A percentile compares a stretch with the other conserved stretches of the same genome.
Conservation (phyloP, 2,113 vertebrate genomes). For the Saimiri boliviensis region DNA sequence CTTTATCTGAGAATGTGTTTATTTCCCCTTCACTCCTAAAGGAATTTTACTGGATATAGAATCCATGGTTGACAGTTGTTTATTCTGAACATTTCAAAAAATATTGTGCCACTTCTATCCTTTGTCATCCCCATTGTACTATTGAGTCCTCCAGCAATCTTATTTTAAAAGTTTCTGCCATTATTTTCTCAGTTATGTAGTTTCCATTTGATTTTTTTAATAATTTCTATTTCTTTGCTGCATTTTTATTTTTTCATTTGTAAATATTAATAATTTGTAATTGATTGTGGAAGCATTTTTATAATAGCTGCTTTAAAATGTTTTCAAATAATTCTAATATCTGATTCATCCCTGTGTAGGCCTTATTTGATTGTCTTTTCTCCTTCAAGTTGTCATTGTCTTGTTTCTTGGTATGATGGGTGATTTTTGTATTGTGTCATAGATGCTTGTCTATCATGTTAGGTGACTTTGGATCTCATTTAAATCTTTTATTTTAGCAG, state of each 20-base stretch:
- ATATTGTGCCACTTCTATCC: not conserved
- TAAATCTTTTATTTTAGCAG: conserved; percentile 19
- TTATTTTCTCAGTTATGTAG: conserved; percentile 6
- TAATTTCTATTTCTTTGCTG: not conserved
- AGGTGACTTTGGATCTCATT: not conserved
- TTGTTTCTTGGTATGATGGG: not conserved
- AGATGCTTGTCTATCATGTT: not conserved
- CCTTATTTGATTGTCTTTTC: conserved; percentile 14
- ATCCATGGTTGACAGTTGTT: conserved; percentile 15
- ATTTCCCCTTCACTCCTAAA: not conserved
- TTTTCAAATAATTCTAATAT: conserved; percentile 24
- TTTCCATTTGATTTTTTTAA: not conserved
- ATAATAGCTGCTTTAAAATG: conserved; percentile 40
- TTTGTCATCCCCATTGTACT: not conserved
- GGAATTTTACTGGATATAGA: not conserved
- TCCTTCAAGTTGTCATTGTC: conserved; percentile 36
- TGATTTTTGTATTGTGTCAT: not conserved
- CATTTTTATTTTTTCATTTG: conserved; percentile 11
- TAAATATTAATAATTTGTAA: conserved; percentile 26
- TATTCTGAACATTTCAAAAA: conserved; percentile 19
- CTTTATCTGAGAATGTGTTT: conserved; percentile 16
- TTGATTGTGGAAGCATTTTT: conserved; percentile 45
- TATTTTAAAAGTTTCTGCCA: not conserved
- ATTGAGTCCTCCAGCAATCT: not conserved
- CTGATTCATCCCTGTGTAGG: not conserved